A percentile compares a stretch with the other conserved stretches of the same genome.
Evolutionary conservation across 2,888 invertebrate genomes (phyloP).

Genomic region (Euplagia quadripunctaria): DNA sequence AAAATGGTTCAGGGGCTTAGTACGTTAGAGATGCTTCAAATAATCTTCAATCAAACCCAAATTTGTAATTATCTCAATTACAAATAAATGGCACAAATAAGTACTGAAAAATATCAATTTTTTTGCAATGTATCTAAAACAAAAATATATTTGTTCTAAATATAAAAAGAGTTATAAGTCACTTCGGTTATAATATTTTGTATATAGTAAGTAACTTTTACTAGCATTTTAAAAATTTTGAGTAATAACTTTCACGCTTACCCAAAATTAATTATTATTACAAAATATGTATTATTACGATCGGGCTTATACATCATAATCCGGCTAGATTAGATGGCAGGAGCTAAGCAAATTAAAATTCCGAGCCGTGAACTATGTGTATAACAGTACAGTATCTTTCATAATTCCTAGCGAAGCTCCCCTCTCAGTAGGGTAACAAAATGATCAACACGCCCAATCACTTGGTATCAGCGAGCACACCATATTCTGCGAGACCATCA

Average conservation of each 20-base stretch:
- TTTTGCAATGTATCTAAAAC: no score
- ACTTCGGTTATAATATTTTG: no score
- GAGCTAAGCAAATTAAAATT: neutral
- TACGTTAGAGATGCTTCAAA: neutral
- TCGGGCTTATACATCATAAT: neutral
- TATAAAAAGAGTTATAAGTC: no score
- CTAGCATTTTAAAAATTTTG: neutral
- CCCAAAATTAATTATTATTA: neutral
- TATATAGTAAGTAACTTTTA: no score
- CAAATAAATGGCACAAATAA: no score
- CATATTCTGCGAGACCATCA: conserved; percentile 29
- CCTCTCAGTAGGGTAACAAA: conserved; percentile 14
- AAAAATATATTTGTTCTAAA: no score
- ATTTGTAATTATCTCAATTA: no score
- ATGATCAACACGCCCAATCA: conserved; percentile 42
- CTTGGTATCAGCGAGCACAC: conserved; percentile 37
- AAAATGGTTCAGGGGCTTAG: neutral
- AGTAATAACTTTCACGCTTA: neutral
- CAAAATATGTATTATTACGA: neutral
- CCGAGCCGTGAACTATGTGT: neutral
- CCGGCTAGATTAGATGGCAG: neutral
- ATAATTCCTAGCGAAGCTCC: neutral
- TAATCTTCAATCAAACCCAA: no score
- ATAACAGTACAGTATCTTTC: neutral
- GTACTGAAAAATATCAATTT: no score